phyloP scores from a whole-genome alignment of 2,797 vertebrate genomes.

The Phataginus tetradactyla region DNA sequence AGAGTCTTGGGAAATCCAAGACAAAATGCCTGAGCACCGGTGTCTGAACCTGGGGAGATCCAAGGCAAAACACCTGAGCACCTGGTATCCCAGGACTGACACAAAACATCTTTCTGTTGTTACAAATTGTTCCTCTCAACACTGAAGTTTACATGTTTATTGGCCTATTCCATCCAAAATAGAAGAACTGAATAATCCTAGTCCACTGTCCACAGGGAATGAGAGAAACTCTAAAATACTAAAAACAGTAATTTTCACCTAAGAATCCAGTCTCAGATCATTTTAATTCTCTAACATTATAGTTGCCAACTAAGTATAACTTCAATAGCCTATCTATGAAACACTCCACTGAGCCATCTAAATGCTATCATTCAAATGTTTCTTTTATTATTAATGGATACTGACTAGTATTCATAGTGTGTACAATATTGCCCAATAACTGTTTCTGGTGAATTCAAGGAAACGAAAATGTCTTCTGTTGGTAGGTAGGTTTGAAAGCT shows the following conservation, averaged over 20 bases:
- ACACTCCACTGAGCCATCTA: neutral
- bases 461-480: neutral
- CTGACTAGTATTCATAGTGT: neutral
- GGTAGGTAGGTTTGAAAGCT: constrained; percentile 6
- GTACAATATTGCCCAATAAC: neutral
- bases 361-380: neutral
- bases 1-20: neutral
- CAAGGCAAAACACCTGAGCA: neutral
- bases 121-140: neutral
- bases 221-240: neutral
- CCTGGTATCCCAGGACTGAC: neutral
- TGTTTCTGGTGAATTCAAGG: neutral
- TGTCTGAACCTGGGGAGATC: too few species aligned
- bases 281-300: neutral
- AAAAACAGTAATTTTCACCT: neutral
- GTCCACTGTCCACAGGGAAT: neutral
- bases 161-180: neutral
- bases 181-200: neutral
- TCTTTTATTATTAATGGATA: neutral
- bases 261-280: neutral
- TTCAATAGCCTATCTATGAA: neutral
- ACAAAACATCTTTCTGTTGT: neutral
- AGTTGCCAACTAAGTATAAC: constrained; percentile 4
- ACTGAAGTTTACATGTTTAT: neutral
- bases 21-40: neutral